A percentile compares a stretch with the other conserved stretches of the same genome.
Conservation (phyloP, 2,888 invertebrate genomes). For the Volucella bombylans region DNA sequence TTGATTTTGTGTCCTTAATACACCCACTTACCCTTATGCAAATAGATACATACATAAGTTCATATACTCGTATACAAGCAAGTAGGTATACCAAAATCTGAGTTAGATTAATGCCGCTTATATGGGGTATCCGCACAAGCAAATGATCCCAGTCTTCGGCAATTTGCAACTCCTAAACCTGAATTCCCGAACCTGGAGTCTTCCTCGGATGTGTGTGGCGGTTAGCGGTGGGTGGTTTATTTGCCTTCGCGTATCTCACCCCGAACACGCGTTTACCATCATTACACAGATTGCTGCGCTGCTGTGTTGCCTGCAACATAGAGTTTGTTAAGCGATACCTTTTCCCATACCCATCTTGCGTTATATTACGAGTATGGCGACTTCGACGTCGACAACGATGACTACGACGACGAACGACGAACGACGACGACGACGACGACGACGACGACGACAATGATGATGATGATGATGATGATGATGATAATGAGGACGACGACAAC, state of each 20-base stretch:
- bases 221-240: constrained; percentile 52
- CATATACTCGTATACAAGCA: constrained; percentile 5
- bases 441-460: constrained; percentile 9
- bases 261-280: constrained; percentile 52
- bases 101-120: constrained; percentile 67
- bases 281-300: constrained; percentile 69
- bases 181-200: constrained; percentile 57
- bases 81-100: constrained; percentile 22
- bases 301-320: constrained; percentile 64
- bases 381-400: constrained; percentile 18
- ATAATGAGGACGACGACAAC: not conserved
- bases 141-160: constrained; percentile 70
- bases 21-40: constrained; percentile 47
- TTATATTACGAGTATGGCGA: constrained; percentile 34
- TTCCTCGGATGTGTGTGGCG: constrained; percentile 49
- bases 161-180: constrained; percentile 70
- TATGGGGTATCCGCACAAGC: constrained; percentile 51
- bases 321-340: constrained; percentile 72
- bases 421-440: constrained; percentile 17
- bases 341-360: constrained; percentile 32
- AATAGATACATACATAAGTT: not conserved
- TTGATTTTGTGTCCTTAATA: constrained; percentile 69
- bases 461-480: not conserved
- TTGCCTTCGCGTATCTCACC: constrained; percentile 44
- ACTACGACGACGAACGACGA: constrained; percentile 24